phyloP scores from a whole-genome alignment of 2,888 invertebrate species.

The Rhagium mordax region DNA sequence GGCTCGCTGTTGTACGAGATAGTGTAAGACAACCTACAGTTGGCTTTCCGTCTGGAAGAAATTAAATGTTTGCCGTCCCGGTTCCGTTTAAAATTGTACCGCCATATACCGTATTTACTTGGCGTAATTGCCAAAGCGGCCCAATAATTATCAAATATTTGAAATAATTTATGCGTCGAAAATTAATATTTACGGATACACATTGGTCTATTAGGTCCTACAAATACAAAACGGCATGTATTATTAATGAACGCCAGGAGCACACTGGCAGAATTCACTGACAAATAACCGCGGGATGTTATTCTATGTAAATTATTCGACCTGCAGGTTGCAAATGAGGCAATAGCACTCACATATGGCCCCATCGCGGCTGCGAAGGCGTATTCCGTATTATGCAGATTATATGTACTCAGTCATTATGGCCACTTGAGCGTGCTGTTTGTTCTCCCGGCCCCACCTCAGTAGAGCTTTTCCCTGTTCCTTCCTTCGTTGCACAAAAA shows the following conservation, averaged over 20 bases:
- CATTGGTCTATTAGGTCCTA: constrained; percentile 30
- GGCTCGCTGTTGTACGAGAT: too few relatives aligned
- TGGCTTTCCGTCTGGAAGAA: too few relatives aligned
- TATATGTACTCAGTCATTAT: constrained; percentile 69
- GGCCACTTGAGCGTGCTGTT: constrained; percentile 67
- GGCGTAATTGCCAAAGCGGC: background rate
- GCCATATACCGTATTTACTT: background rate
- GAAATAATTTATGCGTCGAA: constrained; percentile 24
- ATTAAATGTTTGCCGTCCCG: too few relatives aligned
- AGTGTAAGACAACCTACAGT: too few relatives aligned
- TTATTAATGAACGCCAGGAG: constrained; percentile 53
- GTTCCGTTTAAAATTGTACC: too few relatives aligned
- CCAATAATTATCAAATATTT: constrained; percentile 24
- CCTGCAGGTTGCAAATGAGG: constrained; percentile 69
- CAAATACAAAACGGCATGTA: constrained; percentile 46
- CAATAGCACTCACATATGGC: constrained; percentile 61
- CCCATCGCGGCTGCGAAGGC: constrained; percentile 52
- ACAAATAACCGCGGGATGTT: constrained; percentile 65
- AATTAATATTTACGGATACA: constrained; percentile 30
- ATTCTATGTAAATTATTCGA: constrained; percentile 67
- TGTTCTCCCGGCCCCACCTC: constrained; percentile 55
- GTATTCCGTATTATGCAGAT: constrained; percentile 66
- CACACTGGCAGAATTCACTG: constrained; percentile 50
- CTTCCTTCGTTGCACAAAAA: constrained; percentile 33
- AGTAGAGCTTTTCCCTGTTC: constrained; percentile 34